phyloP scores from a whole-genome alignment of 2,888 invertebrate species.

The Netelia inedita region DNA sequence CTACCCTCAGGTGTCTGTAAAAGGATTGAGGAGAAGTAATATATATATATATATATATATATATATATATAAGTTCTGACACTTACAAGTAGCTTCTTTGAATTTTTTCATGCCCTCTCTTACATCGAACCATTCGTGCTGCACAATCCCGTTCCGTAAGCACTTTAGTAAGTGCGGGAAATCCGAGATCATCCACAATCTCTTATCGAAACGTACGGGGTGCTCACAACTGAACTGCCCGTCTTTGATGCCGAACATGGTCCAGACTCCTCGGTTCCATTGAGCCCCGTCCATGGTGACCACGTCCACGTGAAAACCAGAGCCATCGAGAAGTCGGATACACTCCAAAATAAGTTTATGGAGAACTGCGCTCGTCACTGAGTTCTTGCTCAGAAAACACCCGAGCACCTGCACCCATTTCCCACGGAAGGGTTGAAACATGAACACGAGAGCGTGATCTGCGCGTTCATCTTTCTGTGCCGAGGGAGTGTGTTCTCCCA shows the following conservation, averaged over 20 bases:
- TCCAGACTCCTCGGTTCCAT: constrained; percentile 75
- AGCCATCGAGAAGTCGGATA: constrained; percentile 70
- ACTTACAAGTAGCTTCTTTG: constrained; percentile 22
- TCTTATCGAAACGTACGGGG: constrained; percentile 41
- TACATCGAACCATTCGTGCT: constrained; percentile 64
- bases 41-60: constrained; percentile 34
- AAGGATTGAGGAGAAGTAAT: background rate
- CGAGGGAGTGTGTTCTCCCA: constrained; percentile 71
- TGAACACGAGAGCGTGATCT: constrained; percentile 76
- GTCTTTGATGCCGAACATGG: constrained; percentile 62
- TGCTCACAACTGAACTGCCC: constrained; percentile 69
- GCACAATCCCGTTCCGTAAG: constrained; percentile 65
- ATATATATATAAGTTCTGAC: constrained; percentile 15
- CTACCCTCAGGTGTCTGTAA: constrained; percentile 29
- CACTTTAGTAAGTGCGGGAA: constrained; percentile 73
- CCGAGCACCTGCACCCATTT: constrained; percentile 71
- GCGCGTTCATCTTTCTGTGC: constrained; percentile 62
- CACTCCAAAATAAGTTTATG: constrained; percentile 72
- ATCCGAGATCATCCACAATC: constrained; percentile 72
- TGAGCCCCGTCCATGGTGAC: constrained; percentile 74
- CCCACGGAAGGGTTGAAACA: constrained; percentile 73
- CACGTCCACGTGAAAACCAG: constrained; percentile 71
- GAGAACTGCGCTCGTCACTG: constrained; percentile 67
- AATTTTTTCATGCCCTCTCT: constrained; percentile 11
- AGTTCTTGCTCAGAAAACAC: constrained; percentile 63